Percentiles rank a stretch among this genome's conserved stretches.
These are phyloP conservation scores for Scylla paramamosain DNA, from an alignment of 1,140 invertebrate genomes.

Conservation along the genomic window DNA sequence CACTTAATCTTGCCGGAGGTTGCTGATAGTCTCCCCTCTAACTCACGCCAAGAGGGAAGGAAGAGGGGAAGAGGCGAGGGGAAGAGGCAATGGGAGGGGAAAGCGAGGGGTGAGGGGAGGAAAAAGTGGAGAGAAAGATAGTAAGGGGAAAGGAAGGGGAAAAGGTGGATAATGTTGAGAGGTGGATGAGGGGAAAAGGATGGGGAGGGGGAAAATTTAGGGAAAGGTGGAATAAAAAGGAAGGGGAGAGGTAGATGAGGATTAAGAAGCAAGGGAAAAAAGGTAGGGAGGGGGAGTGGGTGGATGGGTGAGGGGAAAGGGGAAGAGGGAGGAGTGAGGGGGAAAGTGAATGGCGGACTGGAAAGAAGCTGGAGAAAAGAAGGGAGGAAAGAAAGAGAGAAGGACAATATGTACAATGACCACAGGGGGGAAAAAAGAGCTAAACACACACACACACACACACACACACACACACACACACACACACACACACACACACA, in stretches of 20 bases:
- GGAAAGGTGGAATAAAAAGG: no score
- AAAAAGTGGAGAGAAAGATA: background rate
- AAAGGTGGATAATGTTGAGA: no score
- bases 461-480: conserved; percentile 1
- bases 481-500: background rate
- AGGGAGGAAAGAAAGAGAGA: no score
- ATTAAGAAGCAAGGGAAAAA: no score
- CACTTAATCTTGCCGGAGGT: background rate
- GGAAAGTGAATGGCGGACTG: no score
- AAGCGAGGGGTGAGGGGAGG: background rate
- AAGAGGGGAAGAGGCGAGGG: background rate
- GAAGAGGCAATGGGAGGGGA: background rate
- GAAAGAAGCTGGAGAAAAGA: no score
- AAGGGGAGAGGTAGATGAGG: no score
- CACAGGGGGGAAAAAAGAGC: background rate
- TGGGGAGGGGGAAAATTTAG: no score
- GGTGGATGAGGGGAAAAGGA: no score
- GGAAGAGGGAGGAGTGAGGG: background rate
- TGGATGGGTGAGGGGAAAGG: no score
- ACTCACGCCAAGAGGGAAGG: background rate
- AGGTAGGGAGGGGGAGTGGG: no score
- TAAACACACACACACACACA: background rate
- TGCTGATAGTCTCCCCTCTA: background rate
- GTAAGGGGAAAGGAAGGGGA: background rate
- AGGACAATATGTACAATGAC: background rate